phyloP scores from a whole-genome alignment of 2,888 invertebrate genomes.

The Dynastes maya region DNA sequence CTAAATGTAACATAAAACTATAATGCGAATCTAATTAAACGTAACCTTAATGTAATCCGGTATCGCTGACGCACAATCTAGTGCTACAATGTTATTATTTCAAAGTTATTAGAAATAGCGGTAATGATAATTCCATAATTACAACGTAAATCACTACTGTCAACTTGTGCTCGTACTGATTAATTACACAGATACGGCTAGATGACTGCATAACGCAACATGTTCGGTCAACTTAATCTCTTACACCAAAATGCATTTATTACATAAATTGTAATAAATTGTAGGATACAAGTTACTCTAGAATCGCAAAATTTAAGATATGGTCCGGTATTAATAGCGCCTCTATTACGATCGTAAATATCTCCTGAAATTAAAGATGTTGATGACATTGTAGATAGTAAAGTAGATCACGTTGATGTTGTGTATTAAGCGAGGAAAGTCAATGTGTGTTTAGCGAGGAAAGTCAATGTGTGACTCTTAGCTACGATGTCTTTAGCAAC shows the following conservation, averaged over 20 bases:
- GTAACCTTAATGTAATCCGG: not conserved
- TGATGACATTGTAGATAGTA: too few relatives aligned
- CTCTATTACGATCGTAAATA: not conserved
- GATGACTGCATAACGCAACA: constrained; percentile 23
- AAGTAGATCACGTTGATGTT: too few relatives aligned
- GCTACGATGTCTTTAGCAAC: not conserved
- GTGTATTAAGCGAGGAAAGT: not conserved
- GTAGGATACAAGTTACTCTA: not conserved
- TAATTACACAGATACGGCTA: constrained; percentile 21
- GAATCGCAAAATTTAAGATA: not conserved
- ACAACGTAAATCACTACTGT: constrained; percentile 31
- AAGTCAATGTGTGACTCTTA: not conserved
- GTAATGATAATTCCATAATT: constrained; percentile 23
- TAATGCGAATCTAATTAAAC: not conserved
- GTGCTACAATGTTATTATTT: not conserved
- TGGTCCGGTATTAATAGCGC: not conserved
- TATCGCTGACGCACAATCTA: not conserved
- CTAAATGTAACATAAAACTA: too few relatives aligned
- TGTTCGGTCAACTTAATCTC: constrained; percentile 25
- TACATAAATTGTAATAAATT: constrained; percentile 8
- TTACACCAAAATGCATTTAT: constrained; percentile 11
- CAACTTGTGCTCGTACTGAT: constrained; percentile 26
- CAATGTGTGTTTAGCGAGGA: not conserved
- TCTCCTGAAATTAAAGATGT: too few relatives aligned
- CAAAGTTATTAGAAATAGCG: constrained; percentile 8